Evolutionary conservation across 2,888 invertebrate species (phyloP).

Genomic region (Microctonus hyperodae): DNA sequence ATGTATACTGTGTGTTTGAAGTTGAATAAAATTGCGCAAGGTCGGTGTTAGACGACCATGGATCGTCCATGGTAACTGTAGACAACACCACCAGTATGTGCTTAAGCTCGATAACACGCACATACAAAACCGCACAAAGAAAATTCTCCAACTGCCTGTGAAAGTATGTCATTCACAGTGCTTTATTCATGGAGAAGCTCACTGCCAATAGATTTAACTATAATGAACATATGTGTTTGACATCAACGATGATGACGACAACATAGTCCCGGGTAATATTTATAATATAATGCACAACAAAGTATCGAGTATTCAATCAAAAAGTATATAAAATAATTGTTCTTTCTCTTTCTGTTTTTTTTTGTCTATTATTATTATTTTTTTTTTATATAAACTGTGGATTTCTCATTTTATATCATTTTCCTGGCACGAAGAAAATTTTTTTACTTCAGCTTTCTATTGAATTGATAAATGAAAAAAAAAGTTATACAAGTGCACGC

Average conservation of each 20-base stretch:
- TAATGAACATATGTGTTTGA: background rate
- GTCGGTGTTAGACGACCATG: slow-evolving; percentile 28
- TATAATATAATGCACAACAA: background rate
- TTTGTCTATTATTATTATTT: background rate
- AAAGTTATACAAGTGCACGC: background rate
- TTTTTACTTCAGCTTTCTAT: background rate
- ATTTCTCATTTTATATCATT: background rate
- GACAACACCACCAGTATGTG: slow-evolving; percentile 14
- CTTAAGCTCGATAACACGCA: slow-evolving; percentile 1
- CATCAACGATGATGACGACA: background rate
- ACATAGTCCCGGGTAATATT: background rate
- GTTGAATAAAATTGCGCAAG: slow-evolving; percentile 35
- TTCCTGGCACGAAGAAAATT: background rate
- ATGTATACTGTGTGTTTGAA: background rate
- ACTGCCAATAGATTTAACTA: background rate
- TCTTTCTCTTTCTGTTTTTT: too few species aligned
- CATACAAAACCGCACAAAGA: background rate
- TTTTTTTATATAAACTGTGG: background rate
- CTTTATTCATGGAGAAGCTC: background rate
- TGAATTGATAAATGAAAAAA: background rate
- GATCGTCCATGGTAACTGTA: slow-evolving; percentile 37
- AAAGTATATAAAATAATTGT: background rate
- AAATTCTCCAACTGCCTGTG: background rate
- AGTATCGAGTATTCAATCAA: background rate
- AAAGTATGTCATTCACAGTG: slow-evolving; percentile 8